These are phyloP conservation scores for Drosophila asahinai DNA, from an alignment of 1,140 invertebrate species.

Conservation along the genomic window DNA sequence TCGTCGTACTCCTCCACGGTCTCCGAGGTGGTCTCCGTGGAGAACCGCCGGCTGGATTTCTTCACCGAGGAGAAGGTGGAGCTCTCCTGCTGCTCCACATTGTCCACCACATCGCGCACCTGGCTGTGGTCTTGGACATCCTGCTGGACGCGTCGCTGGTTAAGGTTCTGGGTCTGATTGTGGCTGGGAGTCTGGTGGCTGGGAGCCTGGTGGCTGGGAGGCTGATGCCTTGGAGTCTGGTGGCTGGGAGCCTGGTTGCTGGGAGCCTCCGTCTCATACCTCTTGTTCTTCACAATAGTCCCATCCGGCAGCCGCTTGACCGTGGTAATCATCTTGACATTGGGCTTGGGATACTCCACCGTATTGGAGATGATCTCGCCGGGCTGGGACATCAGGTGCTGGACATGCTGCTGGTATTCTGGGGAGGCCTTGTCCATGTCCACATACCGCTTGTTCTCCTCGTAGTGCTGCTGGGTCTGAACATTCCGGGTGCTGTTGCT, in stretches of 20 bases:
- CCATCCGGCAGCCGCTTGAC: slow-evolving; percentile 88
- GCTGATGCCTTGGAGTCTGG: slow-evolving; percentile 30
- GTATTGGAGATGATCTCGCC: slow-evolving; percentile 86
- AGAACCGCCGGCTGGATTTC: slow-evolving; percentile 76
- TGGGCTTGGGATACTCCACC: slow-evolving; percentile 87
- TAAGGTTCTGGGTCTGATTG: slow-evolving; percentile 34
- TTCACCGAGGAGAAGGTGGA: slow-evolving; percentile 66
- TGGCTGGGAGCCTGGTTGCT: slow-evolving; percentile 16
- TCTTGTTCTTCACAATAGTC: slow-evolving; percentile 88
- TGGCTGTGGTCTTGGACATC: slow-evolving; percentile 45
- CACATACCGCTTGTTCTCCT: slow-evolving; percentile 82
- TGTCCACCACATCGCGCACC: slow-evolving; percentile 62
- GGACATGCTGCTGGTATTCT: slow-evolving; percentile 80
- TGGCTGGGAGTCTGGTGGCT: too few species aligned
- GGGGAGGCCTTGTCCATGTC: slow-evolving; percentile 83
- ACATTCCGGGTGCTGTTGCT: slow-evolving; percentile 70
- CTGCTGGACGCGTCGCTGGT: slow-evolving; percentile 39
- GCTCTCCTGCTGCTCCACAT: slow-evolving; percentile 63
- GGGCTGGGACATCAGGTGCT: slow-evolving; percentile 77
- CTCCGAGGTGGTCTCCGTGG: slow-evolving; percentile 80
- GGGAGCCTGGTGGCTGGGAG: background rate
- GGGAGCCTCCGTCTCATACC: slow-evolving; percentile 86
- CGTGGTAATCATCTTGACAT: slow-evolving; percentile 88
- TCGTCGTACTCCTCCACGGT: slow-evolving; percentile 74
- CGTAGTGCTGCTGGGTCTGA: slow-evolving; percentile 71